A percentile compares a stretch with the other conserved stretches of the same genome.
Evolutionary conservation across 2,797 vertebrate genomes (phyloP).

Genomic region (Pangasius larnaudii): DNA sequence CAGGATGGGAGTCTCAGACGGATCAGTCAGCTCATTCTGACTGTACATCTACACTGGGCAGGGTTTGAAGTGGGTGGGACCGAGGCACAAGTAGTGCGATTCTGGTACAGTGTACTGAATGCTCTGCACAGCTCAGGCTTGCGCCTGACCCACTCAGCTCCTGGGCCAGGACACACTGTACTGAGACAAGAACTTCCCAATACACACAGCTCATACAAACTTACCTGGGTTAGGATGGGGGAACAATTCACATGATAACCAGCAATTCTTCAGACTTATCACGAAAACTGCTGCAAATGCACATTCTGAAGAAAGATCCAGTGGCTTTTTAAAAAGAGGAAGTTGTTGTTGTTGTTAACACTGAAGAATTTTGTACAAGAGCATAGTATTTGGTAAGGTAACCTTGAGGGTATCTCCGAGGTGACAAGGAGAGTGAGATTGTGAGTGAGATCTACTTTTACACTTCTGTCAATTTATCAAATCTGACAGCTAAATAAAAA

Average conservation of each 20-base stretch:
- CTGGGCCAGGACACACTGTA: slow-evolving; percentile 67
- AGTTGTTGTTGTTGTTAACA: background rate
- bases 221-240: slow-evolving; percentile 76
- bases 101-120: slow-evolving; percentile 77
- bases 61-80: slow-evolving; percentile 78
- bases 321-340: background rate
- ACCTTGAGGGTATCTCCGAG: background rate
- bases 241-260: slow-evolving; percentile 3
- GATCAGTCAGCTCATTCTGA: slow-evolving; percentile 75
- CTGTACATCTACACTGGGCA: slow-evolving; percentile 78
- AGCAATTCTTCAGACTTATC: background rate
- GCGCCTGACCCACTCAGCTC: slow-evolving; percentile 69
- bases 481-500: background rate
- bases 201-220: slow-evolving; percentile 75
- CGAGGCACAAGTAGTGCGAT: slow-evolving; percentile 74
- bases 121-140: slow-evolving; percentile 69
- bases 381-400: background rate
- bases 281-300: background rate
- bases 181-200: slow-evolving; percentile 64
- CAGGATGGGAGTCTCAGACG: slow-evolving; percentile 67
- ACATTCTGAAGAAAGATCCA: background rate
- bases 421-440: background rate
- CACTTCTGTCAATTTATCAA: background rate
- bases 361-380: background rate
- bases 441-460: background rate